A percentile compares a stretch with the other conserved stretches of the same genome.
Evolutionary conservation across 2,113 vertebrate genomes (phyloP).

Genomic region (Xyliphius kryptos): DNA sequence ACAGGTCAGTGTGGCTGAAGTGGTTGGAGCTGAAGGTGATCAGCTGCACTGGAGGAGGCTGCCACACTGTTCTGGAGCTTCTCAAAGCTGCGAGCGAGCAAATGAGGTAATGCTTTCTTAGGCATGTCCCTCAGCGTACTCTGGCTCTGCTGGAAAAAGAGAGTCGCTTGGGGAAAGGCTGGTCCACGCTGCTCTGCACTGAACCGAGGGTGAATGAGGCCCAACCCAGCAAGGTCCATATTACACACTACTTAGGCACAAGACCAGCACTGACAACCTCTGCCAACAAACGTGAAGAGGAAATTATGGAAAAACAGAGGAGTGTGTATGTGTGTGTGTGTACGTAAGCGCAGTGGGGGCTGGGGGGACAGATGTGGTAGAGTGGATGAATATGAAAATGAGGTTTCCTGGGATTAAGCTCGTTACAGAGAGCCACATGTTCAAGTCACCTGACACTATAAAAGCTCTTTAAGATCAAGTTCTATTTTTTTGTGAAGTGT

Average conservation of each 20-base stretch:
- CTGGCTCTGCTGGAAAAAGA: constrained; percentile 46
- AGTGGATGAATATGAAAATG: constrained; percentile 27
- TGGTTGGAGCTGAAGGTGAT: not conserved
- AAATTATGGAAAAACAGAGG: constrained; percentile 37
- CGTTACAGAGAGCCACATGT: constrained; percentile 2
- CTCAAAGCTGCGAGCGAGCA: constrained; percentile 38
- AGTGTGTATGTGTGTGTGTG: constrained; percentile 14
- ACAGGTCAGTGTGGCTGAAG: not conserved
- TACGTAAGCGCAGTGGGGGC: not conserved
- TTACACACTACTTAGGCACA: constrained; percentile 43
- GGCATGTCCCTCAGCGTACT: constrained; percentile 40
- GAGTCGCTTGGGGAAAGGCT: constrained; percentile 34
- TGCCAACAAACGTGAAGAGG: constrained; percentile 38
- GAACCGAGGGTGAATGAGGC: constrained; percentile 30
- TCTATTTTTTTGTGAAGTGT: not conserved
- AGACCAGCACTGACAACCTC: constrained; percentile 28
- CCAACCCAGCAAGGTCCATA: constrained; percentile 42
- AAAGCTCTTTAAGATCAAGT: not conserved
- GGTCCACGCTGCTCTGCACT: constrained; percentile 27
- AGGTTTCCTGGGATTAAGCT: constrained; percentile 12
- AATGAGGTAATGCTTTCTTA: constrained; percentile 51
- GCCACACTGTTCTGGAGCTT: constrained; percentile 33
- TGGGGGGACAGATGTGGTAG: constrained; percentile 1
- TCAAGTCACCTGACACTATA: not conserved
- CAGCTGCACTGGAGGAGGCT: constrained; percentile 16